phyloP scores from a whole-genome alignment of 2,113 vertebrate species.

The Scolopax mira region DNA sequence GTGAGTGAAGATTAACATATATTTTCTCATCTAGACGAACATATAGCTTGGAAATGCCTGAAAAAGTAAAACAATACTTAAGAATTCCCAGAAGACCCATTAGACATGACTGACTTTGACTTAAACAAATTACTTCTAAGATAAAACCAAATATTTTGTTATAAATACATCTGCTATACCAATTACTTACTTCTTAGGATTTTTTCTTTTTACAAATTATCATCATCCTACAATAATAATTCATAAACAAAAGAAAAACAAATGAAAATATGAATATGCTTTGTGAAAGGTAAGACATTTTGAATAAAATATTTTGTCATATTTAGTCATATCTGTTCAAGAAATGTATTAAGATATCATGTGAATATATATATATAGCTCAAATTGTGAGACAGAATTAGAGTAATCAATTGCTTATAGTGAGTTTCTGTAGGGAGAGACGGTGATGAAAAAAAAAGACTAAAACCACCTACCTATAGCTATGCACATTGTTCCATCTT shows the following conservation, averaged over 20 bases:
- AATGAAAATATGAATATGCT: not conserved
- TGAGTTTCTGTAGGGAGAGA: not conserved
- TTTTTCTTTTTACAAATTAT: not conserved
- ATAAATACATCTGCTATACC: not conserved
- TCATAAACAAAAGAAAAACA: not conserved
- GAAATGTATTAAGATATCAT: not conserved
- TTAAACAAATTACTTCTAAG: constrained; percentile 44
- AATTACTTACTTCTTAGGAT: not conserved
- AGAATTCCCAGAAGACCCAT: constrained; percentile 10
- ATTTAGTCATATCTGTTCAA: not conserved
- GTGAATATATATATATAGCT: not conserved
- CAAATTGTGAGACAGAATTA: not conserved
- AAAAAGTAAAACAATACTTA: constrained; percentile 39
- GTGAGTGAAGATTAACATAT: constrained; percentile 40
- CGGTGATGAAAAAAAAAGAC: not conserved
- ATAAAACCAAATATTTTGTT: not conserved
- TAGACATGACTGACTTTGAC: not conserved
- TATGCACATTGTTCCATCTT: not conserved
- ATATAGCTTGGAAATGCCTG: not conserved
- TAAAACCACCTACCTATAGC: not conserved
- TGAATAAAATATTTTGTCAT: not conserved
- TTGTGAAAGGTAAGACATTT: not conserved
- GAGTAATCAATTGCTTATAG: not conserved
- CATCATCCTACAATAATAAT: not conserved
- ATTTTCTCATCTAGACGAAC: constrained; percentile 1